Percentiles rank a stretch among this genome's conserved stretches.
phyloP scores from a whole-genome alignment of 2,113 vertebrate species.

The Pachypanchax playfairii region DNA sequence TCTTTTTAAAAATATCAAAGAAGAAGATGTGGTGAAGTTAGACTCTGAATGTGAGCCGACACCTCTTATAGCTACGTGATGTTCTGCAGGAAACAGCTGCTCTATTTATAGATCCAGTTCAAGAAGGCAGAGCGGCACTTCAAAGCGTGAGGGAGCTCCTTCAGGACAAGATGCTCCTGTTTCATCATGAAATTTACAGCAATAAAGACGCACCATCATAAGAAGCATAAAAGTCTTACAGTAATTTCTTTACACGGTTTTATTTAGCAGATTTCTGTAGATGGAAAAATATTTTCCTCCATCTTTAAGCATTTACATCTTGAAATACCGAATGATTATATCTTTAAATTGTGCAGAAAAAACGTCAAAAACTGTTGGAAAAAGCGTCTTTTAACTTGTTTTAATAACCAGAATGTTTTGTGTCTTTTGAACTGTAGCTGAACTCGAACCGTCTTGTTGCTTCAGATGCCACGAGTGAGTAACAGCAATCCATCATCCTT shows the following conservation, averaged over 20 bases:
- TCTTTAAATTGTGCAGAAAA: too few relatives aligned
- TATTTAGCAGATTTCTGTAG: neutral
- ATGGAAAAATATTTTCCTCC: too few relatives aligned
- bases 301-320: too few relatives aligned
- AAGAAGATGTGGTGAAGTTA: constrained; percentile 15
- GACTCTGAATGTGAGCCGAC: constrained; percentile 59
- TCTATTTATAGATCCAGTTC: constrained; percentile 64
- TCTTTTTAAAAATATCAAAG: too few relatives aligned
- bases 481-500: constrained; percentile 12
- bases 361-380: too few relatives aligned
- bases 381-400: too few relatives aligned
- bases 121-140: constrained; percentile 40
- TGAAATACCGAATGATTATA: too few relatives aligned
- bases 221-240: neutral
- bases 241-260: neutral
- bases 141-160: constrained; percentile 15
- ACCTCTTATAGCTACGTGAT: constrained; percentile 22
- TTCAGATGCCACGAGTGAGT: neutral
- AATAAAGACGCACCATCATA: neutral
- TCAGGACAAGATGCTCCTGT: neutral
- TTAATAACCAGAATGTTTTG: too few relatives aligned
- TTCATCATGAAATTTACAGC: constrained; percentile 10
- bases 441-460: constrained; percentile 3
- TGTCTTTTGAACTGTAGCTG: neutral
- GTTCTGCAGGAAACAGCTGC: constrained; percentile 27